Conservation (phyloP, 2,888 invertebrate genomes). For the Drosophila borealis region DNA sequence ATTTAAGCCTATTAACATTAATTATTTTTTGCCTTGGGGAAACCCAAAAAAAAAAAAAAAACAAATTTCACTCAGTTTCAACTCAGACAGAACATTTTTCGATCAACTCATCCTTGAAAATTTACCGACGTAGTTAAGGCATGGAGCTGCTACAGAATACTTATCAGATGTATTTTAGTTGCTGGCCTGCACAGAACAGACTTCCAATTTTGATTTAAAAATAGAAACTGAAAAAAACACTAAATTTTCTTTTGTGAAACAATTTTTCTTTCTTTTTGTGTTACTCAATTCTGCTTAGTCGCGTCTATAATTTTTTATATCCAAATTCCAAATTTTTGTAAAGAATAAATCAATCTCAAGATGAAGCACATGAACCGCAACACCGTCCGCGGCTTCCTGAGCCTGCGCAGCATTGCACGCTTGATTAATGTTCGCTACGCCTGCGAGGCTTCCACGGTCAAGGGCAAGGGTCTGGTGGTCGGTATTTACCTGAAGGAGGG, state of each 20-base stretch:
- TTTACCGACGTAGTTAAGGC: background rate
- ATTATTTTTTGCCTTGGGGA: too few species aligned
- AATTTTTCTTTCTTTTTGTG: background rate
- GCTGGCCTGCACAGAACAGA: slow-evolving; percentile 34
- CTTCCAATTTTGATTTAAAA: slow-evolving; percentile 13
- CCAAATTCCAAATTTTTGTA: slow-evolving; percentile 29
- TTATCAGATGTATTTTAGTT: slow-evolving; percentile 39
- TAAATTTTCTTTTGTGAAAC: slow-evolving; percentile 20
- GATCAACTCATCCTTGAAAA: slow-evolving; percentile 34
- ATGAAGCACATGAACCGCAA: slow-evolving; percentile 40
- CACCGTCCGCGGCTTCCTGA: background rate
- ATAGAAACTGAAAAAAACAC: slow-evolving; percentile 15
- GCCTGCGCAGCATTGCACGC: slow-evolving; percentile 2
- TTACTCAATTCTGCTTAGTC: background rate
- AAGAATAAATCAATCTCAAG: slow-evolving; percentile 11
- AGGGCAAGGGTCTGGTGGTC: slow-evolving; percentile 83
- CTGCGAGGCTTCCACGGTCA: slow-evolving; percentile 10
- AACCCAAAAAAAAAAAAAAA: background rate
- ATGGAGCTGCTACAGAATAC: background rate
- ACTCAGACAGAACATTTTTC: background rate
- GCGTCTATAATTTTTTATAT: background rate
- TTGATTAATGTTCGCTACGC: slow-evolving; percentile 20
- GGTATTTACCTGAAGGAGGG: slow-evolving; percentile 86
- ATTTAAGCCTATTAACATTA: background rate
- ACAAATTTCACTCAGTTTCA: background rate